Evolutionary conservation across 1,140 invertebrate genomes (phyloP).

Genomic region (Mactra quadrangularis): DNA sequence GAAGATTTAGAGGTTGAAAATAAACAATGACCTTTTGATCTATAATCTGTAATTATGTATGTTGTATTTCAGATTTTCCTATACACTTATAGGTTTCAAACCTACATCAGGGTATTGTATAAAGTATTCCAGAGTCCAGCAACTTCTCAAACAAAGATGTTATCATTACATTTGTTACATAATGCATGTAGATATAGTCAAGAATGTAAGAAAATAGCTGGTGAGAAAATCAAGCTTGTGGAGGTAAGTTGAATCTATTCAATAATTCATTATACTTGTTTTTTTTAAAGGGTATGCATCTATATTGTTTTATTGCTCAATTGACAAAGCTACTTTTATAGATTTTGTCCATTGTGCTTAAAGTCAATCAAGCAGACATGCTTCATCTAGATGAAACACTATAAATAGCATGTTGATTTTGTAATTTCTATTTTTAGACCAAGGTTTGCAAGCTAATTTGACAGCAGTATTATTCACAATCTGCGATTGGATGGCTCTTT

Average conservation of each 20-base stretch:
- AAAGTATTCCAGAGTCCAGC: neutral
- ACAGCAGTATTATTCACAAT: too few species aligned
- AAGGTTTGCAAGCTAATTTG: too few species aligned
- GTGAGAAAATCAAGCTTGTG: constrained; percentile 25
- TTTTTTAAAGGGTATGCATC: neutral
- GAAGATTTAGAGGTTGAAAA: too few species aligned
- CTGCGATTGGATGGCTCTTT: too few species aligned
- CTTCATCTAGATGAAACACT: too few species aligned
- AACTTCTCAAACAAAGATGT: neutral
- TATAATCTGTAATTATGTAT: too few species aligned
- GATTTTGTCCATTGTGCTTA: neutral
- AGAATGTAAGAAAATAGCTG: constrained; percentile 32
- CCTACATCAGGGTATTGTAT: constrained; percentile 20
- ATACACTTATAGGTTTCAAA: constrained; percentile 42
- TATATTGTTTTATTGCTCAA: too few species aligned
- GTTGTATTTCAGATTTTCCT: constrained; percentile 9
- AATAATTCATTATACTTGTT: neutral
- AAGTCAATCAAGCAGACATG: neutral
- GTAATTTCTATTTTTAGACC: too few species aligned
- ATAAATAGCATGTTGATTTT: too few species aligned
- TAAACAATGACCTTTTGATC: too few species aligned
- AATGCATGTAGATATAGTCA: constrained; percentile 43
- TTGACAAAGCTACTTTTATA: too few species aligned
- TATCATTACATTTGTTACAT: constrained; percentile 32
- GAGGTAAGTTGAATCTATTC: constrained; percentile 38